Conservation (phyloP, 2,797 vertebrate genomes). For the Anabacerthia variegaticeps region DNA sequence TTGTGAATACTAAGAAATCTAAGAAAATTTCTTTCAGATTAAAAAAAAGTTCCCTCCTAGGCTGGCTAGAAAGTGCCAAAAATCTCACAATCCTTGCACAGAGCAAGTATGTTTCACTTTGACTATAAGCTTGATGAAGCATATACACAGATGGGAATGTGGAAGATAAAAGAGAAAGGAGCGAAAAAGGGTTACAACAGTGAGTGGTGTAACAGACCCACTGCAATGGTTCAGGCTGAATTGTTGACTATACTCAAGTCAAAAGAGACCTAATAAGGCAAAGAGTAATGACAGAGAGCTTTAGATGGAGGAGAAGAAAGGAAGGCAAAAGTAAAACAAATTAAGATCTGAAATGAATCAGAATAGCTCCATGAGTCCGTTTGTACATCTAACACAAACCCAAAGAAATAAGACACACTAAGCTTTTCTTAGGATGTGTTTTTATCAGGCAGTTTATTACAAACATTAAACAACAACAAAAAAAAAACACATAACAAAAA, state of each 20-base stretch:
- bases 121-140: background rate
- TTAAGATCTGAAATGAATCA: background rate
- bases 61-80: background rate
- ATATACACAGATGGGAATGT: background rate
- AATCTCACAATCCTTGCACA: background rate
- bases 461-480: background rate
- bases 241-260: background rate
- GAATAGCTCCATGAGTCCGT: background rate
- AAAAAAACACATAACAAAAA: background rate
- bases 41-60: background rate
- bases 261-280: background rate
- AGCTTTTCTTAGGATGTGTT: background rate
- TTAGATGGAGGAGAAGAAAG: background rate
- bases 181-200: background rate
- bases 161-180: background rate
- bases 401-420: background rate
- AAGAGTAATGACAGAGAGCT: background rate
- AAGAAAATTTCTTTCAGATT: background rate
- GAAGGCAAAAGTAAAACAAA: background rate
- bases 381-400: background rate
- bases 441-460: background rate
- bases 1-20: background rate
- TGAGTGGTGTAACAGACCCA: background rate
- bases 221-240: background rate
- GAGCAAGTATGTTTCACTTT: background rate